A percentile compares a stretch with the other conserved stretches of the same genome.
Conservation (phyloP, 2,797 vertebrate species). For the Hyperoplus immaculatus region DNA sequence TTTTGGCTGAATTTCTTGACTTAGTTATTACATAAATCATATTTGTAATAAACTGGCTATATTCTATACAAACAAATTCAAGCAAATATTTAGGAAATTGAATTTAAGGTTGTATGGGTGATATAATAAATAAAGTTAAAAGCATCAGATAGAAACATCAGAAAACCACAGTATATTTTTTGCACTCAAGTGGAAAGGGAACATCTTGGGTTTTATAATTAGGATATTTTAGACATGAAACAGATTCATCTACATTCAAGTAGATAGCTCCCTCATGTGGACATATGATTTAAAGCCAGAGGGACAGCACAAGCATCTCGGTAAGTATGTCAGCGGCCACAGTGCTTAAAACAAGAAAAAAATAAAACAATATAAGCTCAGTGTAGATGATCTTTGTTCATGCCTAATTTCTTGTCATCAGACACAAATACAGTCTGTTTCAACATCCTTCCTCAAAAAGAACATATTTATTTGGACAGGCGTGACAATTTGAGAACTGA, state of each 20-base stretch:
- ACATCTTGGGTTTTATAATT: neutral
- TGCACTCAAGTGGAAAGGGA: no score
- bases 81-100: neutral
- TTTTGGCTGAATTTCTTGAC: neutral
- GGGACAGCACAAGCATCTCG: neutral
- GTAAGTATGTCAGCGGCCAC: neutral
- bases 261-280: constrained; percentile 67
- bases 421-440: neutral
- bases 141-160: neutral
- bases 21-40: neutral
- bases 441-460: constrained; percentile 17
- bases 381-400: neutral
- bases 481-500: neutral
- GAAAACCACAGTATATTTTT: neutral
- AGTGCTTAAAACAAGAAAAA: neutral
- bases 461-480: neutral
- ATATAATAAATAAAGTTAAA: neutral
- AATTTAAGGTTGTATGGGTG: neutral
- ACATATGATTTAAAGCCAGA: constrained; percentile 7
- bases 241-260: neutral
- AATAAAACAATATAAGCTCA: neutral
- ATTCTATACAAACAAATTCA: neutral
- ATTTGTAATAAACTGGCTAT: neutral
- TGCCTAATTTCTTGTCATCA: neutral
- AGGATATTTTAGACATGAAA: neutral